These are phyloP conservation scores for Lasioglossum zephyrum DNA, from an alignment of 2,888 invertebrate genomes.

Conservation along the genomic window DNA sequence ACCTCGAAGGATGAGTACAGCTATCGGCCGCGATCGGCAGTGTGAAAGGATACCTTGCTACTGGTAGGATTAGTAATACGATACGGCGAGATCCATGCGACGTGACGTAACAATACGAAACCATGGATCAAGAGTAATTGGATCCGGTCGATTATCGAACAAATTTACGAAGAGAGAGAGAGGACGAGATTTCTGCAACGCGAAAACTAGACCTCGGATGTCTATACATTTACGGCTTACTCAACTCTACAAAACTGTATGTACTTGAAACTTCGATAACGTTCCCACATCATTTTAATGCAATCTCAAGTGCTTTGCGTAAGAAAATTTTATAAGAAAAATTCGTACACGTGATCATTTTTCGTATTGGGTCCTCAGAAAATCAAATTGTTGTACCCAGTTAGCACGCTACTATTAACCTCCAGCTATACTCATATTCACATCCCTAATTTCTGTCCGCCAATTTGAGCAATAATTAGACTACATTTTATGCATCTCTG, in stretches of 20 bases:
- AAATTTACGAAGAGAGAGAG: slow-evolving; percentile 23
- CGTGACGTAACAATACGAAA: slow-evolving; percentile 55
- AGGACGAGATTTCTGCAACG: neutral
- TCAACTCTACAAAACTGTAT: neutral
- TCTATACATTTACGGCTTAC: neutral
- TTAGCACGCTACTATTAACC: too few relatives aligned
- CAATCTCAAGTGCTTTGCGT: neutral
- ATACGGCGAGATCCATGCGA: slow-evolving; percentile 43
- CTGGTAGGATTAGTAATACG: slow-evolving; percentile 51
- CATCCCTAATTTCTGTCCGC: too few relatives aligned
- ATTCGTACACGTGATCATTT: neutral
- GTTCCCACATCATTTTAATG: neutral
- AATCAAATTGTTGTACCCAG: neutral
- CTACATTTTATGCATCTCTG: too few relatives aligned
- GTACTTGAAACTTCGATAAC: neutral
- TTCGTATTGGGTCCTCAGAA: neutral
- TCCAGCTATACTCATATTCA: too few relatives aligned
- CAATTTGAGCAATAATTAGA: too few relatives aligned
- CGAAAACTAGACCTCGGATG: neutral
- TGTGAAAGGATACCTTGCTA: slow-evolving; percentile 47
- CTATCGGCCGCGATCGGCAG: slow-evolving; percentile 15
- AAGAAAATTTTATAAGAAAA: neutral
- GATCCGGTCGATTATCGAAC: slow-evolving; percentile 52
- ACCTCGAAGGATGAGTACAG: slow-evolving; percentile 29
- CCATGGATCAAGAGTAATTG: slow-evolving; percentile 41